Base-by-base conservation (phyloP, 2,888 invertebrate species). In the Erebia epiphron region DNA sequence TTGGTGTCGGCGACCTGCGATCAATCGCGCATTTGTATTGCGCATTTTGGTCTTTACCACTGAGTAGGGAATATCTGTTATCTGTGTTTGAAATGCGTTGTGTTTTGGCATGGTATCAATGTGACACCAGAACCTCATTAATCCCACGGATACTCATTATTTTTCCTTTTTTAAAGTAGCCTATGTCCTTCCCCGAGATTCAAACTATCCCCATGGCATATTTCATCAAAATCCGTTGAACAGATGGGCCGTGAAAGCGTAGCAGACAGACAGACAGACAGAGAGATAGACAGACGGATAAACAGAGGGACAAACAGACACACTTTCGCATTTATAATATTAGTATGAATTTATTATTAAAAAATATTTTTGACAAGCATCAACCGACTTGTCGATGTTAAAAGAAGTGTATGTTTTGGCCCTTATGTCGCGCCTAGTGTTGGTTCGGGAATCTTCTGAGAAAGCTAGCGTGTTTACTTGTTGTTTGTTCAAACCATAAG, bases 401-500 rank as follows among this genome's bases (percentile, higher is more conserved):
- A 18, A 16, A 8, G 52, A 18, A 54, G 54, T 54, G 54, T 52
- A 3, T 54, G 18, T 9, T 16, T 54, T 54, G 54, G 18, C 54
- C 54, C 54, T 54, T 54, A 54, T 80, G 80, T 82, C 77, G 74
- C 75, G 76, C 77, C 77, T 78, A 78, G 81, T 81, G 82, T 80
- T 83, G 80, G 80, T 82, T 86, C 84, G 84, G 86, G 83, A 82
- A 85, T 82, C 81, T 72, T 90, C 88, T 86, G 79, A 89, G 90
- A 91, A 90, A 79, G 72, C 81, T 80, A 82, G 82, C 79, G 79
- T 80, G 81, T 82, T 83, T 79, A 83, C 80, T 82, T 77, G 78
- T 78, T 92, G 87, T 92, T 89, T 89, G 83, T 83, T 78, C 80
- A 87, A 89, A 84, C 79, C 81, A 90, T 90, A 86, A 90, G 82